Evolutionary conservation across 2,113 vertebrate genomes (phyloP), one percentile per base, ranked within the genome.

Genomic region (Epinephelus moara): DNA sequence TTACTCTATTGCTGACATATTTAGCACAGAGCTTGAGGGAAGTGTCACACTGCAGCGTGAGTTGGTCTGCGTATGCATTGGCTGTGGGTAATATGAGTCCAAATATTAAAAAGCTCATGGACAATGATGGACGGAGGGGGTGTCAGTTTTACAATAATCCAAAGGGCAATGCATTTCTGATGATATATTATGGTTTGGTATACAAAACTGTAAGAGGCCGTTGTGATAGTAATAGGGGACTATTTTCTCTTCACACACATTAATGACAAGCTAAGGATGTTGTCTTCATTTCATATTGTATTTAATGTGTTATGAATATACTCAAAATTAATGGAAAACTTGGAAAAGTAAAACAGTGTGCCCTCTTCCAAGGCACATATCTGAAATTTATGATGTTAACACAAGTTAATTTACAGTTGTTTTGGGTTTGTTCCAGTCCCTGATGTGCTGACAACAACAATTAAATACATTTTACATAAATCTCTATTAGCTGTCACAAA

Each of bases 1-100:
- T 91, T 85, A 81, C 85, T 88, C 85, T 71, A 56, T 17, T 45
- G 80, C 75, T 88, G 90, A 91, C 88, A 86, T 82, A 88, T 88
- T 79, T 91, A 76, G 89, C 73, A 85, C 85, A 88, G 57, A 74
- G 79, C 63, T 70, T 74, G 63, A 86, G 81, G 62, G 37, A 76
- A 80, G 78, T 47, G 49, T 78, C 66, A 75, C 82, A 42, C 81
- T 73, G 74, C 80, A 70, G 73, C 19, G 1, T 30, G 70, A 78
- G 53, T 14, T 27, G n/a, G 30, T 70, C 25, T 33, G 23, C 6
- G 53, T 18, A 14, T 0, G 0, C 64, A 33, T n/a, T 17, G 9
- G 50, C 4, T 62, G 47, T 45, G 15, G 56, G 42, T 40, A 52
- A 40, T 47, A 62, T 70, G 47, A 74, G 75, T 78, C 27, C 50